Base-by-base conservation (phyloP, 2,888 invertebrate genomes). In the Campoplex capitator region DNA sequence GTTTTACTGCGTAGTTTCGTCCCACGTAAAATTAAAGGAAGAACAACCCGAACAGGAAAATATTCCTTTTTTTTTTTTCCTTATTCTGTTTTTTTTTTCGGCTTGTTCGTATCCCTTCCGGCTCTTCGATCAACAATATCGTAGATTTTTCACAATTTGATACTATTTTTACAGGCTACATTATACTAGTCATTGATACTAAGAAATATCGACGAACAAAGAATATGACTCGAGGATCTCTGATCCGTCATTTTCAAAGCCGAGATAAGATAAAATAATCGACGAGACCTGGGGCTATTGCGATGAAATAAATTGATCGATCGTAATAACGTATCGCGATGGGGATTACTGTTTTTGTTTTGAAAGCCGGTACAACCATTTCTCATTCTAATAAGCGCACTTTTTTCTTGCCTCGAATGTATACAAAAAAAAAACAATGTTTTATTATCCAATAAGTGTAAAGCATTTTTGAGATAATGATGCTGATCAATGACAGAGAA, bases 1-100 rank as follows among this genome's bases (percentile, higher is more conserved):
- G 54, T 78, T 75, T 75, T 68, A 67, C 82, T 82, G 74, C 82
- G 82, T 75, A 75, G 75, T 38, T 80, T 65, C 79, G 28, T 28
- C 71, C 48, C 73, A 48, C 65, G 9, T 65, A 51, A 65, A 82
- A 51, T 23, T 28, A 68, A 35, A 67, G n/a, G 35, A 51, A 42
- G 42, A 74, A 54, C 51, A 65, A 68, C 32, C 62, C 28, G 42
- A 56, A 16, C 58, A 54, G 16, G 48, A 62, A 48, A 45, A 42
- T n/a, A 18, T 28, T 11, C 8, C 11, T 23, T 23, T 0, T 23
- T 23, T 65, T 45, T 65, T 18, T 18, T 23, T n/a, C n/a, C 23
- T 23, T 23, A 23, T 23, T 23, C 23, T 23, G 23, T 23, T 23
- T 23, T 23, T 23, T 65, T 45, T 65, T 18, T 18, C 18, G 11